Evolutionary conservation across 2,797 vertebrate species (phyloP).

Genomic region (Babyrousa celebensis): DNA sequence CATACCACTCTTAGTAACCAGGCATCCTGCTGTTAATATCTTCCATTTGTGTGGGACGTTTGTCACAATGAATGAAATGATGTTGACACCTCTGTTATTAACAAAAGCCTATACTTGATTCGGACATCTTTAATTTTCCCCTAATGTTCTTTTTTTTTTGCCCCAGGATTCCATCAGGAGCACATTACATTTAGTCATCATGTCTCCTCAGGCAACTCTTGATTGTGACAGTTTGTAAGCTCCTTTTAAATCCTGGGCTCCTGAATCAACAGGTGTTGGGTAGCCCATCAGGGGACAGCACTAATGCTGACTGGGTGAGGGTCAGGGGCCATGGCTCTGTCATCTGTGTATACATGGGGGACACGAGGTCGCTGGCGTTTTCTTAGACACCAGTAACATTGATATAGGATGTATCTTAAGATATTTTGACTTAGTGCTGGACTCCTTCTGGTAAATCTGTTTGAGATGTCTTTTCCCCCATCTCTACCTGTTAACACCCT

Average conservation of each 20-base stretch:
- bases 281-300: not conserved
- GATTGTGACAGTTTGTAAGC: not conserved
- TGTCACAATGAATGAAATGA: not conserved
- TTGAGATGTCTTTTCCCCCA: not conserved
- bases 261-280: not conserved
- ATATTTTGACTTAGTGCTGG: not conserved
- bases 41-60: not conserved
- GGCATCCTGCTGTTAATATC: not conserved
- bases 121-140: not conserved
- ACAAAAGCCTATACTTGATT: not conserved
- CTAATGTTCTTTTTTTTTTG: not conserved
- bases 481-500: not conserved
- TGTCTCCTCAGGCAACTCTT: not conserved
- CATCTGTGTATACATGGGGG: not conserved
- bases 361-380: not conserved
- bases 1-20: too few species aligned
- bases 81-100: not conserved
- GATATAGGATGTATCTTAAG: not conserved
- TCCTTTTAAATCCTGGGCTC: not conserved
- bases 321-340: rapidly evolving
- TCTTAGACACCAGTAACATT: not conserved
- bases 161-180: not conserved
- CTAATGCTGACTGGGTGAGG: not conserved
- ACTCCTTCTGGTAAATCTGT: not conserved
- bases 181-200: not conserved